Conservation (phyloP, 2,888 invertebrate species). For the Drosophila tanythrix region DNA sequence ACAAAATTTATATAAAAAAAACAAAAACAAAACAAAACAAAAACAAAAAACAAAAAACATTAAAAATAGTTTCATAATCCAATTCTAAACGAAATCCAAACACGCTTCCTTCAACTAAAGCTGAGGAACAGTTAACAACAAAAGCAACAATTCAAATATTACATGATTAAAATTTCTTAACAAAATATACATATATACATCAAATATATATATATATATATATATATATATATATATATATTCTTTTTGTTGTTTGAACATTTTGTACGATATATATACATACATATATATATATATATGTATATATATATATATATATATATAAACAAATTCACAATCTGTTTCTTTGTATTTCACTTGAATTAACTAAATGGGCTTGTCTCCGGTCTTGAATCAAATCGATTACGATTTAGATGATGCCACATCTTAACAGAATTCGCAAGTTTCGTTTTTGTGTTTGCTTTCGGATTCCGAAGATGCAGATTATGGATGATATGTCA, state of each 20-base stretch:
- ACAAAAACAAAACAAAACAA: not conserved
- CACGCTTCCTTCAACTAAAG: constrained; percentile 23
- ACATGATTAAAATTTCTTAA: constrained; percentile 42
- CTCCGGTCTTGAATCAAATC: not conserved
- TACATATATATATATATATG: constrained; percentile 3
- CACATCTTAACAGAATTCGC: too few species aligned
- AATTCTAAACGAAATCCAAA: constrained; percentile 22
- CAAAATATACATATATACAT: constrained; percentile 48
- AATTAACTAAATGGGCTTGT: constrained; percentile 13
- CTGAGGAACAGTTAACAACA: constrained; percentile 24
- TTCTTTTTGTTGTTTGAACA: constrained; percentile 50
- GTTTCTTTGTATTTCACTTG: constrained; percentile 1
- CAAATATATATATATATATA: constrained; percentile 23
- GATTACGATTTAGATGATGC: not conserved
- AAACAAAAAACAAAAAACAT: not conserved
- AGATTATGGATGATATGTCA: not conserved
- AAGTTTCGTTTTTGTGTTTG: not conserved
- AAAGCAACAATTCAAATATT: constrained; percentile 41
- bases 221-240: constrained; percentile 16
- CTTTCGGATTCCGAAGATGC: not conserved
- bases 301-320: constrained; percentile 12
- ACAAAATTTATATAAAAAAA: constrained; percentile 21
- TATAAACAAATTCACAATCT: constrained; percentile 36
- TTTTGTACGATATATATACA: constrained; percentile 8
- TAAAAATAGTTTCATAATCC: constrained; percentile 48